Base-by-base conservation (phyloP, 2,797 vertebrate genomes). In the Acanthiza pusilla region DNA sequence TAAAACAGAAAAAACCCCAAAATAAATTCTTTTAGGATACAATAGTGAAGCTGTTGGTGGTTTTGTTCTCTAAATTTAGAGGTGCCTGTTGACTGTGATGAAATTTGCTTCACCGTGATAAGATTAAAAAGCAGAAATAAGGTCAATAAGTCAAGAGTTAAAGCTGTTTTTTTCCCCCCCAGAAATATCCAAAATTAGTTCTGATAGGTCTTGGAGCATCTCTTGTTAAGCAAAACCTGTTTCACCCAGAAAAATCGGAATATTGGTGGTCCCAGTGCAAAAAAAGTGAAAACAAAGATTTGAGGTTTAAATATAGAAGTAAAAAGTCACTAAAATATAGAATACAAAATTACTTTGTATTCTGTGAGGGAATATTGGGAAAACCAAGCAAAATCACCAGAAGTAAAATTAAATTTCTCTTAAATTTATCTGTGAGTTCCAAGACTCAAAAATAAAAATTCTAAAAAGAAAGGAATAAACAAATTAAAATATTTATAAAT, bases 141-240 rank as follows among this genome's bases (percentile, higher is more conserved):
- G 7, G 13, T 13, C 20, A 70, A 32, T 21, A 38, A 82, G 30
- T 40, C 21, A 62, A 29, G 14, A 57, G 9, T 32, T 16, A 65
- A 80, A 91, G 6, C 0, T 47, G 11, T 1, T 20, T 58, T 66
- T 27, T 26, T 9, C 1, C 3, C 1, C 3, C 17, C 7, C 32
- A 30, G 6, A 89, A 76, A 16, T 36, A 32, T 2, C 47, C 34
- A 32, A 29, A 85, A 45, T 34, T 23, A 3, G 7, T 60, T 67
- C 10, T 58, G 13, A 12, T 65, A 22, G 29, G 10, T 73, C 51
- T 55, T 77, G 32, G 22, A 55, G n/a, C 4, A 8, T 60, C 4
- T 12, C 2, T n/a, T 60, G 11, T 38, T 22, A 55, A 61, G 18
- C 9, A 63, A 70, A 43, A 19, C 3, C 4, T 30, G 7, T 78